Conservation (phyloP, 2,888 invertebrate genomes). For the Hyppa rectilinea region DNA sequence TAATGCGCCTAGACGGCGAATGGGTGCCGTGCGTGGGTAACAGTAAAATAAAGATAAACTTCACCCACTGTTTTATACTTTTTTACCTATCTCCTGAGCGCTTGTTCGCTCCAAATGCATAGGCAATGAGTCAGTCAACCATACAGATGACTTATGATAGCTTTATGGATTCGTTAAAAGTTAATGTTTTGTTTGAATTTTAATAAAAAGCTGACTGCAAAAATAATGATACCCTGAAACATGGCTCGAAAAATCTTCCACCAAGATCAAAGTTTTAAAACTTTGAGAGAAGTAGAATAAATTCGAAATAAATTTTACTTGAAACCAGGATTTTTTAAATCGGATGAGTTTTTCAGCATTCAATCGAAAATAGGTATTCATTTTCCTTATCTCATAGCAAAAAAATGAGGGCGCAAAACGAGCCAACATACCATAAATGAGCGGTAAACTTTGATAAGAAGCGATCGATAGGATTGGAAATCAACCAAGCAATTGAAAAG, state of each 20-base stretch:
- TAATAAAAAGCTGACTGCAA: neutral
- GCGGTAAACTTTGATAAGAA: conserved; percentile 61
- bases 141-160: conserved; percentile 63
- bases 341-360: neutral
- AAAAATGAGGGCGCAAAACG: conserved; percentile 49
- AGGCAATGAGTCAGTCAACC: conserved; percentile 88
- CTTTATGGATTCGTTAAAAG: conserved; percentile 35
- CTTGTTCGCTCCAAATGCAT: conserved; percentile 87
- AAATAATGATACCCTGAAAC: neutral
- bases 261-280: neutral
- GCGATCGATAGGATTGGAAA: conserved; percentile 51
- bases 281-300: neutral
- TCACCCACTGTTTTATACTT: conserved; percentile 84
- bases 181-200: conserved; percentile 7
- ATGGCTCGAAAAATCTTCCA: neutral
- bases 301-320: neutral
- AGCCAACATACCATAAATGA: conserved; percentile 36
- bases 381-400: conserved; percentile 35
- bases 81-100: conserved; percentile 87
- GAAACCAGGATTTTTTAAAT: neutral
- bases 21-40: conserved; percentile 82
- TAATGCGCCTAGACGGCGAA: conserved; percentile 83
- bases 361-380: neutral
- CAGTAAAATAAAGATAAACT: conserved; percentile 88
- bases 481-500: conserved; percentile 4